Conservation (phyloP, 2,113 vertebrate species). For the Colistium nudipinnis region DNA sequence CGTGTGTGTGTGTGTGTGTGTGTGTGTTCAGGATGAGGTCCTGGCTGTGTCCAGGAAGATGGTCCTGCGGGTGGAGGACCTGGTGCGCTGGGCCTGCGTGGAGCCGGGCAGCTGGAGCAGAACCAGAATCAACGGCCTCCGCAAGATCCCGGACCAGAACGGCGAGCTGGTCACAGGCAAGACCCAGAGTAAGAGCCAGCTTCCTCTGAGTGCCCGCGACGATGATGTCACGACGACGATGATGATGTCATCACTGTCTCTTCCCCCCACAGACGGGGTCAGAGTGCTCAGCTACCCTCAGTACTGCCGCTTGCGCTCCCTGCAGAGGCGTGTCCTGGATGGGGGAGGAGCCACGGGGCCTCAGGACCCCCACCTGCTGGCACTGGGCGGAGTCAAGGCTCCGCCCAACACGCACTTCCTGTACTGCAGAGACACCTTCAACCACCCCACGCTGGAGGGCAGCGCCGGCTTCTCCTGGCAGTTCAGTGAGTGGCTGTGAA, state of each 20-base stretch:
- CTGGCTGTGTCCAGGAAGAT: conserved; percentile 83
- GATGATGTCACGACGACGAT: too few relatives aligned
- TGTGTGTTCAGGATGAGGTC: conserved; percentile 80
- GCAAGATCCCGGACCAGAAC: conserved; percentile 13
- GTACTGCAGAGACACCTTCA: conserved; percentile 85
- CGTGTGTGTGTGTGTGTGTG: conserved; percentile 8
- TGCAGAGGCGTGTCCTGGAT: conserved; percentile 79
- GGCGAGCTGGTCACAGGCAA: conserved; percentile 33
- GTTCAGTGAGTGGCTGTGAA: conserved; percentile 73
- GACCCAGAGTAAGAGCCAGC: conserved; percentile 37
- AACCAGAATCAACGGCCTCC: conserved; percentile 22
- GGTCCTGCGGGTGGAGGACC: conserved; percentile 82
- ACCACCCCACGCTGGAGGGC: conserved; percentile 81
- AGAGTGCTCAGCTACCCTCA: conserved; percentile 85
- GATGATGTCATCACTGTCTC: not conserved
- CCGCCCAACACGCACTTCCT: conserved; percentile 72
- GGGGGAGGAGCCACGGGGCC: conserved; percentile 25
- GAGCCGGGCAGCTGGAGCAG: conserved; percentile 69
- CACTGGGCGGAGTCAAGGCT: conserved; percentile 78
- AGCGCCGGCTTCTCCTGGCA: conserved; percentile 77
- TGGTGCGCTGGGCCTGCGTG: conserved; percentile 79
- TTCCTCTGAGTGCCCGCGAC: not conserved
- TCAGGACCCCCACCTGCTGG: conserved; percentile 79
- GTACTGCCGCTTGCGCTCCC: conserved; percentile 84
- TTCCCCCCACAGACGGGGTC: conserved; percentile 49